Evolutionary conservation across 2,888 invertebrate species (phyloP).

Genomic region (Chydorus sphaericus): DNA sequence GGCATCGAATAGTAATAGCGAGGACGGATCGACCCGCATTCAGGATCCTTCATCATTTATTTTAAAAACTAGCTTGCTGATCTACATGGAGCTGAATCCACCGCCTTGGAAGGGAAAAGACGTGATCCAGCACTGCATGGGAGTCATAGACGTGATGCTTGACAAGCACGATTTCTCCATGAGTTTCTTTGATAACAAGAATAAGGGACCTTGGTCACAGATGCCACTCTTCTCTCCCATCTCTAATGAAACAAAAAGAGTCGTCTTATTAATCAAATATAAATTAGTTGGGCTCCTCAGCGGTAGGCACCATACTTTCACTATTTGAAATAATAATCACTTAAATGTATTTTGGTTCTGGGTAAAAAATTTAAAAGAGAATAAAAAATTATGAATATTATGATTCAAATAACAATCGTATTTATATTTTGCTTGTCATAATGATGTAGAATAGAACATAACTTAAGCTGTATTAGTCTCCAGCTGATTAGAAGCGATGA

Average conservation of each 20-base stretch:
- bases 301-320: not conserved
- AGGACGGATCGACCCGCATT: not conserved
- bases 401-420: too few relatives aligned
- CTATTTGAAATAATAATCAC: too few relatives aligned
- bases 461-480: too few relatives aligned
- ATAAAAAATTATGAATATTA: too few relatives aligned
- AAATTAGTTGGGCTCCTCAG: not conserved
- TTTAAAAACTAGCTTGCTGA: not conserved
- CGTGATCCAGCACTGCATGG: not conserved
- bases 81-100: not conserved
- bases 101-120: not conserved
- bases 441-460: too few relatives aligned
- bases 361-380: too few relatives aligned
- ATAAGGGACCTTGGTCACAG: not conserved
- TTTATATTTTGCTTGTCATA: too few relatives aligned
- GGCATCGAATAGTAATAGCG: not conserved
- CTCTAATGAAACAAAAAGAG: not conserved
- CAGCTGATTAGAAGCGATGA: too few relatives aligned
- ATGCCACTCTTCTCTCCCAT: slow-evolving; percentile 4
- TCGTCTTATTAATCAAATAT: not conserved
- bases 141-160: not conserved
- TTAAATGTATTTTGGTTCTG: too few relatives aligned
- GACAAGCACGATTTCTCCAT: slow-evolving; percentile 1
- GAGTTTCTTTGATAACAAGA: not conserved
- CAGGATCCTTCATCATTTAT: not conserved